A percentile compares a stretch with the other conserved stretches of the same genome.
These are phyloP conservation scores for Cercopithecus neglectus DNA, from an alignment of 2,797 vertebrate genomes.

Conservation along the genomic window DNA sequence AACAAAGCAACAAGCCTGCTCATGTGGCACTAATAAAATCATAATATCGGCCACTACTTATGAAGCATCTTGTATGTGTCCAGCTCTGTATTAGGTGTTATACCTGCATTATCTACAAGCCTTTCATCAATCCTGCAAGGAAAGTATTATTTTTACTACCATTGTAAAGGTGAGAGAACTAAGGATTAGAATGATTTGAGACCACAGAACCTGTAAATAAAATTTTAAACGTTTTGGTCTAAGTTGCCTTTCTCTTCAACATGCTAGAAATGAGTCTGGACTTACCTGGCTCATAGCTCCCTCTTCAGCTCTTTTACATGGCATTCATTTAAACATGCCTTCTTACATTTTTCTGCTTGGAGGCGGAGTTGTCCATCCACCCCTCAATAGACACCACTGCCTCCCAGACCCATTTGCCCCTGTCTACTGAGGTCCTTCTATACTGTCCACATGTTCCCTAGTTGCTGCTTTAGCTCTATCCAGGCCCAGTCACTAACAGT, in stretches of 20 bases:
- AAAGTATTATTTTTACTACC: not conserved
- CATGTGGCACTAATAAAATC: not conserved
- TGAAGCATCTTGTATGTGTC: not conserved
- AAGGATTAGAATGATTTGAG: not conserved
- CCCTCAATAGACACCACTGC: not conserved
- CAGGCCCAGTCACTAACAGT: not conserved
- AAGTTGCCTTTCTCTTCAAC: not conserved
- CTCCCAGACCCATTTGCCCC: not conserved
- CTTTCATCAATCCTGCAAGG: not conserved
- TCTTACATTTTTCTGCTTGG: not conserved
- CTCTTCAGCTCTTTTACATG: not conserved
- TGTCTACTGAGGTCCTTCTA: not conserved
- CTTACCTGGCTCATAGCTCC: not conserved
- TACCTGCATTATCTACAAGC: not conserved
- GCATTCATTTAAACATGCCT: not conserved
- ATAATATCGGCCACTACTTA: not conserved
- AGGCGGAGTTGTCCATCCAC: not conserved
- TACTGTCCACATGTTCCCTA: fast-evolving
- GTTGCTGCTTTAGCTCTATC: not conserved
- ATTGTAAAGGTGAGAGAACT: not conserved
- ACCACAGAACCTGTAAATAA: not conserved
- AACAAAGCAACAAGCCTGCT: not conserved
- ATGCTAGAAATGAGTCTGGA: not conserved
- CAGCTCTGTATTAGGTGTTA: not conserved
- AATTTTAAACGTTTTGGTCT: not conserved